Percentiles rank a stretch among this genome's conserved stretches.
Evolutionary conservation across 2,113 vertebrate species (phyloP).

Genomic region (Puntigrus tetrazona): DNA sequence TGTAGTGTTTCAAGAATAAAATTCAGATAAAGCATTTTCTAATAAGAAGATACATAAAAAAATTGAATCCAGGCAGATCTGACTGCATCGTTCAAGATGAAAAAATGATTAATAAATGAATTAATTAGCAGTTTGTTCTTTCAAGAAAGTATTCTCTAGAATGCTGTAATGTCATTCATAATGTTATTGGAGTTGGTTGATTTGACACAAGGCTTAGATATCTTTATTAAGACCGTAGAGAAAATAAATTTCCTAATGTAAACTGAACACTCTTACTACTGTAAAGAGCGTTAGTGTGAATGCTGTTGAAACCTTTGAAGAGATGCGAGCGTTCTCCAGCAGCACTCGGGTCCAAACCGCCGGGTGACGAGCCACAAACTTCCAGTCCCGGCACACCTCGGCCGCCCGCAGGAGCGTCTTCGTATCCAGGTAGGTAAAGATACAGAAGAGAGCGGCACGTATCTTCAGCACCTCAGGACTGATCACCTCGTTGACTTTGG

Average conservation of each 20-base stretch:
- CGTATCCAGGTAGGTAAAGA: slow-evolving; percentile 98
- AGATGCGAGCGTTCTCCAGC: slow-evolving; percentile 93
- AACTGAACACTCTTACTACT: not conserved
- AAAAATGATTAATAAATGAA: not conserved
- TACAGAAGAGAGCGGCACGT: slow-evolving; percentile 94
- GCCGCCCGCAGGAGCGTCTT: slow-evolving; percentile 89
- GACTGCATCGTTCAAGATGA: not conserved
- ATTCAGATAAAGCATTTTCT: not conserved
- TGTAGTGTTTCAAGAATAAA: not conserved
- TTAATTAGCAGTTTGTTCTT: not conserved
- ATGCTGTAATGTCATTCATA: not conserved
- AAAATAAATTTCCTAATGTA: not conserved
- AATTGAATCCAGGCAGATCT: not conserved
- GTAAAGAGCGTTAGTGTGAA: not conserved
- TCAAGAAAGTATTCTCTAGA: not conserved
- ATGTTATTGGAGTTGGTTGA: not conserved
- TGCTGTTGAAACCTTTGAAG: slow-evolving; percentile 83
- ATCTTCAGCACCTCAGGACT: slow-evolving; percentile 98
- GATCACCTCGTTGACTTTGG: slow-evolving; percentile 92
- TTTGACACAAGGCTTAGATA: not conserved
- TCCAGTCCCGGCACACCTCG: slow-evolving; percentile 95
- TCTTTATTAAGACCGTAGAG: not conserved
- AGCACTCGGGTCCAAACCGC: slow-evolving; percentile 96
- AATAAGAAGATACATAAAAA: not conserved
- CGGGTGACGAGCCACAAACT: slow-evolving; percentile 93